These are phyloP conservation scores for Drosophila buzzatii DNA, from an alignment of 2,888 invertebrate species.

Conservation along the genomic window DNA sequence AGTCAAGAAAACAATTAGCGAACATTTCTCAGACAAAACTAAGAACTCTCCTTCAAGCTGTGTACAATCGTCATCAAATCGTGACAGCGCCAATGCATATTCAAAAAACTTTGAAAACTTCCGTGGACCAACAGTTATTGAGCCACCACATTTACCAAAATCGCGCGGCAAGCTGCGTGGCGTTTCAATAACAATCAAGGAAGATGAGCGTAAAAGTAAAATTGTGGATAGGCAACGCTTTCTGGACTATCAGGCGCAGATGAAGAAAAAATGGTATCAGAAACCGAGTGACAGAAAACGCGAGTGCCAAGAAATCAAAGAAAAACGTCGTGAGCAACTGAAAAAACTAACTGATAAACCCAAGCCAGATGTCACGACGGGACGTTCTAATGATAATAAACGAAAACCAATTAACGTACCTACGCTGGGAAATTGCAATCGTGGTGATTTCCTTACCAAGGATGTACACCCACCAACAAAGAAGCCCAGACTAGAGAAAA, in stretches of 20 bases:
- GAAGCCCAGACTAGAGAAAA: slow-evolving; percentile 33
- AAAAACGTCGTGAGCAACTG: slow-evolving; percentile 75
- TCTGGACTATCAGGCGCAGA: slow-evolving; percentile 32
- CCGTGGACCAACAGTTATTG: slow-evolving; percentile 70
- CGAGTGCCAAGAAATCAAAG: slow-evolving; percentile 54
- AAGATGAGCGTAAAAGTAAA: slow-evolving; percentile 17
- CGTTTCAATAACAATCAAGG: slow-evolving; percentile 49
- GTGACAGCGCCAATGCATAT: too few relatives aligned
- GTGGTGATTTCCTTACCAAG: slow-evolving; percentile 87
- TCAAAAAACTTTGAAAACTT: not conserved
- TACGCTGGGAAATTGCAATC: slow-evolving; percentile 86
- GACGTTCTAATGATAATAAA: slow-evolving; percentile 3
- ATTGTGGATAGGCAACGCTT: slow-evolving; percentile 38
- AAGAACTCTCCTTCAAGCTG: not conserved
- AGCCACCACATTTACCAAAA: slow-evolving; percentile 75
- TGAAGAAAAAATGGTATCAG: slow-evolving; percentile 79
- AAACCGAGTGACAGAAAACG: slow-evolving; percentile 69
- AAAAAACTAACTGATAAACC: slow-evolving; percentile 74
- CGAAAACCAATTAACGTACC: slow-evolving; percentile 56
- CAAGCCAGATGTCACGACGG: not conserved
- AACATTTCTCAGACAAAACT: not conserved
- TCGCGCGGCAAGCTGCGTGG: slow-evolving; percentile 79
- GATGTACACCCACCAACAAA: slow-evolving; percentile 39
- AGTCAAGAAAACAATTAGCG: not conserved
- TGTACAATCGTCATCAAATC: not conserved